phyloP scores from a whole-genome alignment of 2,888 invertebrate genomes.

The Halocaridina rubra region DNA sequence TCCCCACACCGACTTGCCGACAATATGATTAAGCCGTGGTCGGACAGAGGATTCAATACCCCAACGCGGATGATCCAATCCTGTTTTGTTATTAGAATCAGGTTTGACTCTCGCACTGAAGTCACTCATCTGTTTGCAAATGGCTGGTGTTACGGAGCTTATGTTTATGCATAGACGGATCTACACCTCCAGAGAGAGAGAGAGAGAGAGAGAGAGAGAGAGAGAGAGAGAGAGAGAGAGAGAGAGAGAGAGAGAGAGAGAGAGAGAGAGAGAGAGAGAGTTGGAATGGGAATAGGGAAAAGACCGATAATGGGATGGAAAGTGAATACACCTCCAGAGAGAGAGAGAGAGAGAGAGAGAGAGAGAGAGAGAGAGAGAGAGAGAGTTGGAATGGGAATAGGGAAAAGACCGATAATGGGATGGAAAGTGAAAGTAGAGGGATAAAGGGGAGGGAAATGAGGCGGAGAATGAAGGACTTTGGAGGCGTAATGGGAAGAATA shows the following conservation, averaged over 20 bases:
- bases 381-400: neutral
- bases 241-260: neutral
- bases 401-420: neutral
- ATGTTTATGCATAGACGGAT: conserved; percentile 16
- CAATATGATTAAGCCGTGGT: conserved; percentile 57
- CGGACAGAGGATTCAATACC: conserved; percentile 56
- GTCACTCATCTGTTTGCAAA: neutral
- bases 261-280: neutral
- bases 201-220: neutral
- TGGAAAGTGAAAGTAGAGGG: neutral
- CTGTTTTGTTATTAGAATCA: conserved; percentile 44
- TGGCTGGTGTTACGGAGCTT: neutral
- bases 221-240: neutral
- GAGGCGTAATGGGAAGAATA: neutral
- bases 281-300: neutral
- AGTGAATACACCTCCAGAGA: too few relatives aligned
- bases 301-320: neutral
- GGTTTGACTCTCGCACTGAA: neutral
- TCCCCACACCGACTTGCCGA: conserved; percentile 16
- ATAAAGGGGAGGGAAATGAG: neutral
- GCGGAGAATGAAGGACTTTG: neutral
- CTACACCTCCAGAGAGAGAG: neutral
- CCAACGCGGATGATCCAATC: conserved; percentile 52
- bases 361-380: neutral
- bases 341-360: neutral